Conservation (phyloP, 2,888 invertebrate species). For the Tipula helvola region DNA sequence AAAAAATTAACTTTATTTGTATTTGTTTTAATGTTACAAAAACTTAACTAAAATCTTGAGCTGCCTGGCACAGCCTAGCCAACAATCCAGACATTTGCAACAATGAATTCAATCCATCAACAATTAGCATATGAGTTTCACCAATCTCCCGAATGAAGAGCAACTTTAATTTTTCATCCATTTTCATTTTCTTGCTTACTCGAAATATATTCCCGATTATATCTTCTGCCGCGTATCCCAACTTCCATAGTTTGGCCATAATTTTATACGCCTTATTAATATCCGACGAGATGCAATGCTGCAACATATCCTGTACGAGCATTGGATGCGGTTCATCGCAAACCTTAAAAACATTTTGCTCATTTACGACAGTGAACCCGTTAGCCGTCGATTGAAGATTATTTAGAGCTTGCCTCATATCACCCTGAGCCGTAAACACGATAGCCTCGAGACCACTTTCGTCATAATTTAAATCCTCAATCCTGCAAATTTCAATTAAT, state of each 20-base stretch:
- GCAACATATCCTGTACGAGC: constrained; percentile 81
- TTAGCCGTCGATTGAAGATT: constrained; percentile 92
- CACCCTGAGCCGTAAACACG: constrained; percentile 96
- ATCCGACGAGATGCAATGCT: constrained; percentile 66
- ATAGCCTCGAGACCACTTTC: constrained; percentile 93
- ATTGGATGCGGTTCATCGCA: constrained; percentile 99
- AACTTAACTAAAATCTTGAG: constrained; percentile 13
- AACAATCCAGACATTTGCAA: constrained; percentile 85
- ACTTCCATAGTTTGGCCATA: constrained; percentile 75
- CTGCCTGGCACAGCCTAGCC: constrained; percentile 58
- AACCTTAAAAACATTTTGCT: constrained; percentile 93
- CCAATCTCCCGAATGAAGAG: constrained; percentile 87
- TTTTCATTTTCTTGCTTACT: constrained; percentile 76
- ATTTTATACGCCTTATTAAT: constrained; percentile 80
- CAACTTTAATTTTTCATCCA: constrained; percentile 70
- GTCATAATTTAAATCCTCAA: constrained; percentile 64
- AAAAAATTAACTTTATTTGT: background rate
- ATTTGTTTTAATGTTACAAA: background rate
- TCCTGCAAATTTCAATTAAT: constrained; percentile 58
- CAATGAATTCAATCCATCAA: constrained; percentile 75
- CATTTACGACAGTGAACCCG: constrained; percentile 82
- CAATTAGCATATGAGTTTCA: constrained; percentile 75
- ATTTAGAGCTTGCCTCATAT: constrained; percentile 94
- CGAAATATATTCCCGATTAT: constrained; percentile 90
- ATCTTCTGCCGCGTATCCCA: constrained; percentile 96